Evolutionary conservation across 92 coral and sea anemone species (phyloP).

Genomic region (Epizoanthus illoricatus): DNA sequence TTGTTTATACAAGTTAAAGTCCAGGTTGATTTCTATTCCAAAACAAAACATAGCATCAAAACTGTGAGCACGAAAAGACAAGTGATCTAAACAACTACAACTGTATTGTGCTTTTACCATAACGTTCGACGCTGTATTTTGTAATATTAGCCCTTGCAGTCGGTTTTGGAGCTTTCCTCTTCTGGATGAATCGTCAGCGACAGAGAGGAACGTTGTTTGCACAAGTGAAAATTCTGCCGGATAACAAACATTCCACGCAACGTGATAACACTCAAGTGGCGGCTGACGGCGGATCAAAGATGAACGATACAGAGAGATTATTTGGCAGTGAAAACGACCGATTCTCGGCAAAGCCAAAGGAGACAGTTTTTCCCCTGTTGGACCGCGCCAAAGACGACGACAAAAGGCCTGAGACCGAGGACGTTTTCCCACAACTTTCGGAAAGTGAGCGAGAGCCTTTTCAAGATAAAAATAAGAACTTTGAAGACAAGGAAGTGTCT

Average conservation of each 20-base stretch:
- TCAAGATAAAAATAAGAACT: slow-evolving; percentile 33
- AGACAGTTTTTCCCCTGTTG: not conserved
- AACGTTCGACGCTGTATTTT: not conserved
- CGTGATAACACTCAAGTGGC: not conserved
- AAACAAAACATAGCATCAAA: not conserved
- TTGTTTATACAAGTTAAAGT: slow-evolving; percentile 7
- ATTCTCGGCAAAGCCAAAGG: not conserved
- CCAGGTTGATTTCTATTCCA: not conserved
- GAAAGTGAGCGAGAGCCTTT: not conserved
- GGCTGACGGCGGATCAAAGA: not conserved
- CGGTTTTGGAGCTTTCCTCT: not conserved
- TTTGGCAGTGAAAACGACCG: not conserved
- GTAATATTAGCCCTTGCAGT: not conserved
- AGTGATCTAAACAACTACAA: not conserved
- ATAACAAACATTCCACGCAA: not conserved
- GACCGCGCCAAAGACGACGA: not conserved
- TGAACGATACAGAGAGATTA: slow-evolving; percentile 1
- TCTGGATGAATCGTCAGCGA: not conserved
- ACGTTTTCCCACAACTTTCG: slow-evolving; percentile 31
- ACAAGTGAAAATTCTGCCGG: slow-evolving; percentile 7
- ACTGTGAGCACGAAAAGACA: not conserved
- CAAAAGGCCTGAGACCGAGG: not conserved
- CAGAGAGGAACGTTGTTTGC: slow-evolving; percentile 11
- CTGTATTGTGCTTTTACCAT: not conserved
- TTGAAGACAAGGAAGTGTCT: slow-evolving; percentile 19